Evolutionary conservation across 2,113 vertebrate species (phyloP).

Genomic region (Amazona vittata): DNA sequence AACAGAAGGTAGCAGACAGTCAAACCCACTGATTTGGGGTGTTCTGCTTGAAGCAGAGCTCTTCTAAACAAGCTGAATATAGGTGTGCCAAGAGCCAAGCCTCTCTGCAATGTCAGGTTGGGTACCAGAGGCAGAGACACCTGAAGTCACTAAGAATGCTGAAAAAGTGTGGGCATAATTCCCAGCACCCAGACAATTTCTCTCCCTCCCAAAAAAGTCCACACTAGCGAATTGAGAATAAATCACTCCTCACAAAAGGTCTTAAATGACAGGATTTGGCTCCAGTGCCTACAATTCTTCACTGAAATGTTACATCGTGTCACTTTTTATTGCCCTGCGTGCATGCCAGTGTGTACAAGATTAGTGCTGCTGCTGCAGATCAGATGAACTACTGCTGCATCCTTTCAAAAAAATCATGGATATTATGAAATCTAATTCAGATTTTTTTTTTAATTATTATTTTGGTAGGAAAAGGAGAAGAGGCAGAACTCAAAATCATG

Average conservation of each 20-base stretch:
- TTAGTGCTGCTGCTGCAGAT: slow-evolving; percentile 3
- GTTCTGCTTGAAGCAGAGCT: background rate
- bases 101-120: background rate
- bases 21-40: background rate
- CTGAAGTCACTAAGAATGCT: background rate
- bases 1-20: background rate
- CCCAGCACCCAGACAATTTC: background rate
- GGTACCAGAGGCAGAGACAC: background rate
- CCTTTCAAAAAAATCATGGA: background rate
- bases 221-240: slow-evolving; percentile 9
- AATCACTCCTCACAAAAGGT: slow-evolving; percentile 41
- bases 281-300: slow-evolving; percentile 30
- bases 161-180: background rate
- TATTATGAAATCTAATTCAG: slow-evolving; percentile 35
- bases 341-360: slow-evolving; percentile 11
- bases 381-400: slow-evolving; percentile 21
- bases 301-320: slow-evolving; percentile 1
- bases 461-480: background rate
- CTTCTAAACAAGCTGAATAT: background rate
- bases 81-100: background rate
- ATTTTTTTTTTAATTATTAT: background rate
- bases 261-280: slow-evolving; percentile 18
- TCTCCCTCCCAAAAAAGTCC: background rate
- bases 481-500: background rate
- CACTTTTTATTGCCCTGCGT: slow-evolving; percentile 28